phyloP scores from a whole-genome alignment of 2,888 invertebrate genomes.

The Chymomyza fuscimana region DNA sequence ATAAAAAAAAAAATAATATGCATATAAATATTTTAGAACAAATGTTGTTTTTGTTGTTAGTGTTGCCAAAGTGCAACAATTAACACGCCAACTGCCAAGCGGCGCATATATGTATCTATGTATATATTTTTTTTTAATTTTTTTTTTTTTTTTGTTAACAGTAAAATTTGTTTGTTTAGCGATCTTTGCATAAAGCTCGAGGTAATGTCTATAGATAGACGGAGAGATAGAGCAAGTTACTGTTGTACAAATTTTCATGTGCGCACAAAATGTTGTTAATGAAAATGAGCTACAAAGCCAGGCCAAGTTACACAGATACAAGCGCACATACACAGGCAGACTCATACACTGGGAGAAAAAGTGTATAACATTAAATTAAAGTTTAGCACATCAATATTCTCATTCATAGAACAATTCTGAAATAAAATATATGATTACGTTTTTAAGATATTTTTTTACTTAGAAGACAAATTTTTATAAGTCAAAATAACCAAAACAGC shows the following conservation, averaged over 20 bases:
- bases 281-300: slow-evolving; percentile 72
- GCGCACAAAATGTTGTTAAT: slow-evolving; percentile 68
- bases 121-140: background rate
- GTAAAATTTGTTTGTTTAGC: slow-evolving; percentile 74
- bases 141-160: slow-evolving; percentile 52
- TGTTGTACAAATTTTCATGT: slow-evolving; percentile 61
- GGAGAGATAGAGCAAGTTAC: slow-evolving; percentile 44
- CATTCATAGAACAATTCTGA: no score
- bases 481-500: no score
- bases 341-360: background rate
- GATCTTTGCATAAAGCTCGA: slow-evolving; percentile 44
- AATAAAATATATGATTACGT: no score
- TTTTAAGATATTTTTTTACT: no score
- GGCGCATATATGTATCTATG: background rate
- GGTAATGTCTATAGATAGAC: slow-evolving; percentile 13
- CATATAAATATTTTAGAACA: slow-evolving; percentile 29
- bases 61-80: slow-evolving; percentile 68
- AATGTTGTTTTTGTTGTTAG: slow-evolving; percentile 27
- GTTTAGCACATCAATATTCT: no score
- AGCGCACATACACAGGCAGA: slow-evolving; percentile 7
- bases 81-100: slow-evolving; percentile 65
- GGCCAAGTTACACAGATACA: slow-evolving; percentile 34
- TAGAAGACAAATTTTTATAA: no score
- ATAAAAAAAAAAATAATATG: slow-evolving; percentile 8
- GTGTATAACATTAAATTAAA: no score